Conservation (phyloP, 2,797 vertebrate genomes). For the Coreius guichenoti region DNA sequence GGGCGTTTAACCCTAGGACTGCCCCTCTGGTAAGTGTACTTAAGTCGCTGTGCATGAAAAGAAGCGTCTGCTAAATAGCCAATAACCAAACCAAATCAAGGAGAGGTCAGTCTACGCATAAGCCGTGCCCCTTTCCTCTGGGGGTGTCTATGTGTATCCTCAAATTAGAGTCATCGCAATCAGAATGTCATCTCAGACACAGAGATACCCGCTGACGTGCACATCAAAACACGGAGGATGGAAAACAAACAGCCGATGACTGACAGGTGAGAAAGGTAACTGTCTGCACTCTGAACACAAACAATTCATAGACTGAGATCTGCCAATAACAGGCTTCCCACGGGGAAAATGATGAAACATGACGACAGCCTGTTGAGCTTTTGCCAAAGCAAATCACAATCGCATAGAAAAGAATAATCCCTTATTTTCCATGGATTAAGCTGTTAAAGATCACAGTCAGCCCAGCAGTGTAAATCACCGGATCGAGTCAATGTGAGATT, state of each 20-base stretch:
- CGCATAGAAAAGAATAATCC: background rate
- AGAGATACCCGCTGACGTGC: conserved; percentile 69
- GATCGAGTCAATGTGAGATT: conserved; percentile 17
- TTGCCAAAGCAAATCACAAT: background rate
- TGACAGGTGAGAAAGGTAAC: conserved; percentile 49
- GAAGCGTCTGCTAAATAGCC: conserved; percentile 33
- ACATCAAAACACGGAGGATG: conserved; percentile 26
- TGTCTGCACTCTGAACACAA: background rate
- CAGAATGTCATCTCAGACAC: conserved; percentile 73
- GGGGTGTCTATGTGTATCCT: conserved; percentile 74
- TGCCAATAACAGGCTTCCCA: conserved; percentile 20
- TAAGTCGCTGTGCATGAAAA: background rate
- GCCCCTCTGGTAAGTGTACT: background rate
- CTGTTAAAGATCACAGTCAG: conserved; percentile 29
- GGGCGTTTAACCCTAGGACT: conserved; percentile 22
- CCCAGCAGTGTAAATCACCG: conserved; percentile 10
- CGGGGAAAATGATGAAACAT: conserved; percentile 2
- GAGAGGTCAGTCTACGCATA: conserved; percentile 44
- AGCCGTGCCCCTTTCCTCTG: conserved; percentile 49
- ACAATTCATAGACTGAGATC: conserved; percentile 14
- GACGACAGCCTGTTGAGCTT: background rate
- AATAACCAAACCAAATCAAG: conserved; percentile 38
- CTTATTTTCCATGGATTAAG: conserved; percentile 21
- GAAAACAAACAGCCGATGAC: conserved; percentile 50
- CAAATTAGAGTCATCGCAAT: conserved; percentile 71